Percentiles rank a stretch among this genome's conserved stretches.
phyloP scores from a whole-genome alignment of 2,113 vertebrate genomes.

The Glareola pratincola region DNA sequence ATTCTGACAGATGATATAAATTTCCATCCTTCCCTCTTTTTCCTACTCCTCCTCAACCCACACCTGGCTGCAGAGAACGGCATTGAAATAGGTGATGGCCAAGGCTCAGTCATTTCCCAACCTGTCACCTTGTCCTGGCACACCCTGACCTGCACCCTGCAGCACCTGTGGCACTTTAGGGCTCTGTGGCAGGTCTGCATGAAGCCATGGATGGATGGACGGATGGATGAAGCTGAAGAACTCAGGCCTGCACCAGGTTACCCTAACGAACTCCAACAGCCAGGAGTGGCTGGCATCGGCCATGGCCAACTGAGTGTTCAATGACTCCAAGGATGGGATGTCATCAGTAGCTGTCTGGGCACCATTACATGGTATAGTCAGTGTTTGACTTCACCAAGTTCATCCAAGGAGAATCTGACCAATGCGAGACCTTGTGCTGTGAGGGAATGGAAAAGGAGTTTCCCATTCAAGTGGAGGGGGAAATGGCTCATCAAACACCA shows the following conservation, averaged over 20 bases:
- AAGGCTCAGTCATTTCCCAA: neutral
- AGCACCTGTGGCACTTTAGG: neutral
- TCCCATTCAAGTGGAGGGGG: neutral
- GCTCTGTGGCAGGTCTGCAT: neutral
- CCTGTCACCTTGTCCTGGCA: neutral
- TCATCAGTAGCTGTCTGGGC: neutral
- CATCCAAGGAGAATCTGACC: neutral
- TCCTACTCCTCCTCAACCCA: neutral
- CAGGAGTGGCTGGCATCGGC: accelerated
- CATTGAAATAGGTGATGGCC: neutral
- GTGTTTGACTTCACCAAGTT: neutral
- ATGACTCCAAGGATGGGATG: neutral
- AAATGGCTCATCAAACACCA: neutral
- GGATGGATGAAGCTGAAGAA: neutral
- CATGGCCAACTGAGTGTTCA: accelerated
- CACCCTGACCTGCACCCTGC: neutral
- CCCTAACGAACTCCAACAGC: neutral
- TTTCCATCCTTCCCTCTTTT: neutral
- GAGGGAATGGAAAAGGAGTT: neutral
- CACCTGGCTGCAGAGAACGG: neutral
- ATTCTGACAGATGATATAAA: neutral
- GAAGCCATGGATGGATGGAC: neutral
- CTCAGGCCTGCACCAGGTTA: neutral
- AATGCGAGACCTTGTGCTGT: neutral
- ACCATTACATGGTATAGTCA: neutral